These are phyloP conservation scores for Brenthis daphne DNA, from an alignment of 2,888 invertebrate genomes.

Conservation along the genomic window DNA sequence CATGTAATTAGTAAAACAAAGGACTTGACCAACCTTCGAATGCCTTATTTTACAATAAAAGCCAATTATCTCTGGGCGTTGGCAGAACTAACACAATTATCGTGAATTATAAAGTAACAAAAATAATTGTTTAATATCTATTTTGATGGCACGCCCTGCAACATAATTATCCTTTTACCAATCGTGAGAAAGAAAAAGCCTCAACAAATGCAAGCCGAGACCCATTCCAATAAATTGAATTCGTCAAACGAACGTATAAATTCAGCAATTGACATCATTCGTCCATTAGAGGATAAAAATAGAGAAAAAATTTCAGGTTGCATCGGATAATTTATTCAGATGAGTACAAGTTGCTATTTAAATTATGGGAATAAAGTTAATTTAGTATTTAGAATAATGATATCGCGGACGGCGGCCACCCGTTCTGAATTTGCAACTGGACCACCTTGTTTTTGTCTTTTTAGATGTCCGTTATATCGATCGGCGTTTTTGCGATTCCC, in stretches of 20 bases:
- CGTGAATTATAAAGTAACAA: slow-evolving; percentile 33
- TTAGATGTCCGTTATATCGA: slow-evolving; percentile 60
- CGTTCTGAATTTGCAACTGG: slow-evolving; percentile 72
- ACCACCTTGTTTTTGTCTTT: slow-evolving; percentile 60
- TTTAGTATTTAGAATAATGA: slow-evolving; percentile 80
- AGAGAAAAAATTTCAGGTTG: slow-evolving; percentile 40
- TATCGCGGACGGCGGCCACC: slow-evolving; percentile 73
- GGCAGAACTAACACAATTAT: slow-evolving; percentile 27
- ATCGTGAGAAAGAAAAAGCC: slow-evolving; percentile 62
- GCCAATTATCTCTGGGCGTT: slow-evolving; percentile 24
- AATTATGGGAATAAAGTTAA: slow-evolving; percentile 81
- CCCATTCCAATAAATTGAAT: slow-evolving; percentile 63
- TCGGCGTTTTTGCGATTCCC: slow-evolving; percentile 75
- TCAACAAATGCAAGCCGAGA: slow-evolving; percentile 47
- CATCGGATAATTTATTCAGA: slow-evolving; percentile 39
- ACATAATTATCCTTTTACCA: slow-evolving; percentile 38
- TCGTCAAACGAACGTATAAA: slow-evolving; percentile 70
- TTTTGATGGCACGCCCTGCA: slow-evolving; percentile 39
- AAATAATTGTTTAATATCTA: slow-evolving; percentile 36
- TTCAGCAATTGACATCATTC: slow-evolving; percentile 68
- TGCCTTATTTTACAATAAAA: slow-evolving; percentile 20
- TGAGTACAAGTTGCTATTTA: slow-evolving; percentile 65
- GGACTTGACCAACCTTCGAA: slow-evolving; percentile 30
- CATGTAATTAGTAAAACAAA: slow-evolving; percentile 30
- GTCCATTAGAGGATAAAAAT: slow-evolving; percentile 55